Evolutionary conservation across 2,797 vertebrate species (phyloP).

Genomic region (Anniella stebbinsi): DNA sequence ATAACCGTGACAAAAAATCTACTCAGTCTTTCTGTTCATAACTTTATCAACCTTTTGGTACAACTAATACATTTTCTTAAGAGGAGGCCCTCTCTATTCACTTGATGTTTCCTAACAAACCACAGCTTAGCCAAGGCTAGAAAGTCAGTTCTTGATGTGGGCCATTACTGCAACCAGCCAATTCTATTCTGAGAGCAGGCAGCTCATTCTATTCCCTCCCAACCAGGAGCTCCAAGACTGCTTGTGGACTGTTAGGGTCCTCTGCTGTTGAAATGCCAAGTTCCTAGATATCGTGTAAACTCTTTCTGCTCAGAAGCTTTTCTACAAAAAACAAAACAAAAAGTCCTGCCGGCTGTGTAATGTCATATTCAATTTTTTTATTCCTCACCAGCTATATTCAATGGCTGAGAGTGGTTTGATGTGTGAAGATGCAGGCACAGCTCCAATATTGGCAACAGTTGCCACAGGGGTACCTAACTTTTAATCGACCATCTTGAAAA

Average conservation of each 20-base stretch:
- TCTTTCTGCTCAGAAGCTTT: neutral
- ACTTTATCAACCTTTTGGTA: neutral
- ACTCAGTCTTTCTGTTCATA: neutral
- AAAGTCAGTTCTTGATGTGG: neutral
- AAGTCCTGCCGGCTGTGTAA: neutral
- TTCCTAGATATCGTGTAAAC: neutral
- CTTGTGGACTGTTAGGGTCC: neutral
- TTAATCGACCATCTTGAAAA: neutral
- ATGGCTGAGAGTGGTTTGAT: neutral
- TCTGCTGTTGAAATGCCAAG: neutral
- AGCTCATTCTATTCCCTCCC: neutral
- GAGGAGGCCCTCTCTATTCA: neutral
- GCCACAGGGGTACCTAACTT: neutral
- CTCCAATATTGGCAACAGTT: too few relatives aligned
- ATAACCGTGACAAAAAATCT: too few relatives aligned
- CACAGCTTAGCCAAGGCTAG: neutral
- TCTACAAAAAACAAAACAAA: neutral
- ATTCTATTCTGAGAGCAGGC: neutral
- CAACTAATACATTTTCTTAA: neutral
- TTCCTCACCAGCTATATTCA: neutral
- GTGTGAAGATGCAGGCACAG: neutral
- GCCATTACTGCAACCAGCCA: neutral
- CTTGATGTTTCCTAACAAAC: neutral
- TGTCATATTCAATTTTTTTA: neutral
- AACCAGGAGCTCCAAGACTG: neutral